phyloP scores from a whole-genome alignment of 2,113 vertebrate species.

The Dipodomys merriami region DNA sequence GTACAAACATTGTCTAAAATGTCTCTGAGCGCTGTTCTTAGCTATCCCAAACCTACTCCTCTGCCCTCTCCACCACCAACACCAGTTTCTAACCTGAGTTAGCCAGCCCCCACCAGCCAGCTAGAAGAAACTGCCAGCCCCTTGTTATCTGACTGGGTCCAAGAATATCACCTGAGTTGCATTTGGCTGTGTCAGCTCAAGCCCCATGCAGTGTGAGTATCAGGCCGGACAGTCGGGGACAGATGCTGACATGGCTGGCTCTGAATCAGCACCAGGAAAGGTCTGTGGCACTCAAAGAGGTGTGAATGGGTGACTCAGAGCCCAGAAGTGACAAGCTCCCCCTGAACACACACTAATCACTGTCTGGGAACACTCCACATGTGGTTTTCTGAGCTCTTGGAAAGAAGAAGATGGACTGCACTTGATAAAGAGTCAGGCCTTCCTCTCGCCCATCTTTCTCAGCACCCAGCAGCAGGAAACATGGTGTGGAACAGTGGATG shows the following conservation, averaged over 20 bases:
- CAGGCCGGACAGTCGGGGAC: background rate
- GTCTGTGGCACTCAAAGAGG: slow-evolving; percentile 58
- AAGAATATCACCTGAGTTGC: background rate
- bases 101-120: background rate
- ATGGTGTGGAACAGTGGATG: rapidly evolving
- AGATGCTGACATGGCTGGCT: slow-evolving; percentile 32
- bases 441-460: background rate
- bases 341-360: background rate
- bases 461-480: too few relatives aligned
- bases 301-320: slow-evolving; percentile 20
- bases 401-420: background rate
- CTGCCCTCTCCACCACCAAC: background rate
- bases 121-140: background rate
- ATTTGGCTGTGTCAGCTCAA: background rate
- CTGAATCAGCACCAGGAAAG: slow-evolving; percentile 46
- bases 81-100: background rate
- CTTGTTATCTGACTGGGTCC: background rate
- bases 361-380: background rate
- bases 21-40: background rate
- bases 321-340: background rate
- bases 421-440: background rate
- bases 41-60: background rate
- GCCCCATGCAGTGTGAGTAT: background rate
- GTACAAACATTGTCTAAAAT: background rate
- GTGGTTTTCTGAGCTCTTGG: background rate